Evolutionary conservation across 92 coral and sea anemone genomes (phyloP).

Genomic region (Siderastrea siderea): DNA sequence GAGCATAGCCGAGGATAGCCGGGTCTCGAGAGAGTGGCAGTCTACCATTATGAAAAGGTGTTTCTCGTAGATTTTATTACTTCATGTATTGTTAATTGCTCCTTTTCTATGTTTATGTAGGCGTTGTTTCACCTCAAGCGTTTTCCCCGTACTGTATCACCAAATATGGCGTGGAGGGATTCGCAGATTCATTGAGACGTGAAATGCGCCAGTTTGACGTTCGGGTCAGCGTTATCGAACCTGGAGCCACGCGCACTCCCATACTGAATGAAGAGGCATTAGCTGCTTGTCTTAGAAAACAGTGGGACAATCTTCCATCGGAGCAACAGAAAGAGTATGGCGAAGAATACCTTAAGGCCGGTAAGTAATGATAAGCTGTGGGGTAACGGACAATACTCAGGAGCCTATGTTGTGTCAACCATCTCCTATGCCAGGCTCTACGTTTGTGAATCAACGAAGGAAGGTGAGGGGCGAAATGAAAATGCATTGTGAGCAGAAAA

Average conservation of each 20-base stretch:
- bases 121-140: slow-evolving; percentile 31
- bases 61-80: not conserved
- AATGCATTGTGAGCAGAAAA: no score
- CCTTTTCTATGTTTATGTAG: not conserved
- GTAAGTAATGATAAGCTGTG: slow-evolving; percentile 10
- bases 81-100: not conserved
- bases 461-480: no score
- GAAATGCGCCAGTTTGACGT: slow-evolving; percentile 77
- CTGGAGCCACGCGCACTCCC: slow-evolving; percentile 73
- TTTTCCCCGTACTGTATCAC: slow-evolving; percentile 65
- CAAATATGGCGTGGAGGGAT: slow-evolving; percentile 90
- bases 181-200: slow-evolving; percentile 82
- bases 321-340: slow-evolving; percentile 27
- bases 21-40: no score
- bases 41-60: not conserved
- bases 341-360: slow-evolving; percentile 18
- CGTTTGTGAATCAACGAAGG: no score
- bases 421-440: no score
- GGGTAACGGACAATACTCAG: not conserved
- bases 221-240: slow-evolving; percentile 73
- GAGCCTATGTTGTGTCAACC: no score
- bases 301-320: slow-evolving; percentile 58
- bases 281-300: slow-evolving; percentile 22
- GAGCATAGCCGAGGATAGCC: no score
- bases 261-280: slow-evolving; percentile 31